These are phyloP conservation scores for Valencia hispanica DNA, from an alignment of 2,797 vertebrate genomes.

Conservation along the genomic window DNA sequence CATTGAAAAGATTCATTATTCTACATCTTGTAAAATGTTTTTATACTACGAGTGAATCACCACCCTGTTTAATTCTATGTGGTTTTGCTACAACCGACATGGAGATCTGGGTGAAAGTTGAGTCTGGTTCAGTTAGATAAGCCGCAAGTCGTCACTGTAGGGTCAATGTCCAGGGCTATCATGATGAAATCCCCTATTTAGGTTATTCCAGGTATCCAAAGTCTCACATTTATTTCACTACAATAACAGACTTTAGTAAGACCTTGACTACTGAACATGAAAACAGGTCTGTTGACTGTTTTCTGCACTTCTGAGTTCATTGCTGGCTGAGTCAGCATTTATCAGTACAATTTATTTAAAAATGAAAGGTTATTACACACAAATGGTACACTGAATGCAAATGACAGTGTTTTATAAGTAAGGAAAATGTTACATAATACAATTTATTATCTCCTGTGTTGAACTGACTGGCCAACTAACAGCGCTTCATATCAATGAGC, in stretches of 20 bases:
- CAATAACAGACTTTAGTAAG: constrained; percentile 52
- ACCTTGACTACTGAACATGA: constrained; percentile 20
- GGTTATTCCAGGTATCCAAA: constrained; percentile 65
- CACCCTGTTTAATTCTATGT: background rate
- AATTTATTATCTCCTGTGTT: constrained; percentile 1
- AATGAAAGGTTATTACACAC: background rate
- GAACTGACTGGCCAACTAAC: background rate
- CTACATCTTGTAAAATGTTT: background rate
- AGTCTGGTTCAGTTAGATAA: constrained; percentile 64
- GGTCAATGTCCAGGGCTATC: constrained; percentile 71
- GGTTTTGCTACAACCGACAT: constrained; percentile 21
- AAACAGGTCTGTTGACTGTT: constrained; percentile 24
- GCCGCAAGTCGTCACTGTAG: constrained; percentile 41
- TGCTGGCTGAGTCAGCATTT: background rate
- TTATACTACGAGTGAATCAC: background rate
- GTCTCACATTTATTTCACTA: constrained; percentile 63
- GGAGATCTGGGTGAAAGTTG: constrained; percentile 73
- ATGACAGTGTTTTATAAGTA: background rate
- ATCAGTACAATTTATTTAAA: background rate
- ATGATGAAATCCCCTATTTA: constrained; percentile 57
- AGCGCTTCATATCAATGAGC: constrained; percentile 2
- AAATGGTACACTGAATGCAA: background rate
- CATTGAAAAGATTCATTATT: background rate
- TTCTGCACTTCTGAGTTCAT: background rate
- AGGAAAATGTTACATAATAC: constrained; percentile 1